These are phyloP conservation scores for Lochmaea capreae DNA, from an alignment of 2,888 invertebrate species.

Conservation along the genomic window DNA sequence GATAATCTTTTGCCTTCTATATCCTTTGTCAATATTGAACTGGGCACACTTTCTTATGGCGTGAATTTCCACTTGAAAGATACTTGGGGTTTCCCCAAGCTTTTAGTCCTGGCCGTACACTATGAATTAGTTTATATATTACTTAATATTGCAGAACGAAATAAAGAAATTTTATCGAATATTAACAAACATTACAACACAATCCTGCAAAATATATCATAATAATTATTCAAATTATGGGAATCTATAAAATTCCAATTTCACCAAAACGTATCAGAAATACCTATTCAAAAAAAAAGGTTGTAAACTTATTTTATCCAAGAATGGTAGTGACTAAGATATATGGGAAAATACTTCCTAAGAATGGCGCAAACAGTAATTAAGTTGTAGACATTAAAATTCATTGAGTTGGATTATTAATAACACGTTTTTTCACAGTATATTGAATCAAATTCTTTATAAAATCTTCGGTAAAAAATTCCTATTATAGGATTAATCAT, in stretches of 20 bases:
- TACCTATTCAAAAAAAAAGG: not conserved
- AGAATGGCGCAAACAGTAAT: not conserved
- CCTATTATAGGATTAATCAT: not conserved
- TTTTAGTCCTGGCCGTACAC: too few relatives aligned
- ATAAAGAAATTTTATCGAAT: too few relatives aligned
- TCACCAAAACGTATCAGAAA: not conserved
- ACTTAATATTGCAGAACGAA: too few relatives aligned
- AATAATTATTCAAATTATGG: too few relatives aligned
- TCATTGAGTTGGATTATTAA: not conserved
- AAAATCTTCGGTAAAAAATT: not conserved
- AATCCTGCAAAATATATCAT: too few relatives aligned
- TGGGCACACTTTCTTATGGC: too few relatives aligned
- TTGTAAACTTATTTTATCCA: not conserved
- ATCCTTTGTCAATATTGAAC: too few relatives aligned
- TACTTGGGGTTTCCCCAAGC: too few relatives aligned
- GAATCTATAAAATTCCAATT: not conserved
- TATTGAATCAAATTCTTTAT: not conserved
- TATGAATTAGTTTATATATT: too few relatives aligned
- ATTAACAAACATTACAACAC: too few relatives aligned
- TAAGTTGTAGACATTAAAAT: constrained; percentile 12
- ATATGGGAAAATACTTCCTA: not conserved
- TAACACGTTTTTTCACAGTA: not conserved
- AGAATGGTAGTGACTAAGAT: not conserved
- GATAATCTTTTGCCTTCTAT: too few relatives aligned
- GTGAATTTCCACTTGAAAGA: too few relatives aligned